Base-by-base conservation (phyloP, 1,140 invertebrate species). In the Alviniconcha marisindica region DNA sequence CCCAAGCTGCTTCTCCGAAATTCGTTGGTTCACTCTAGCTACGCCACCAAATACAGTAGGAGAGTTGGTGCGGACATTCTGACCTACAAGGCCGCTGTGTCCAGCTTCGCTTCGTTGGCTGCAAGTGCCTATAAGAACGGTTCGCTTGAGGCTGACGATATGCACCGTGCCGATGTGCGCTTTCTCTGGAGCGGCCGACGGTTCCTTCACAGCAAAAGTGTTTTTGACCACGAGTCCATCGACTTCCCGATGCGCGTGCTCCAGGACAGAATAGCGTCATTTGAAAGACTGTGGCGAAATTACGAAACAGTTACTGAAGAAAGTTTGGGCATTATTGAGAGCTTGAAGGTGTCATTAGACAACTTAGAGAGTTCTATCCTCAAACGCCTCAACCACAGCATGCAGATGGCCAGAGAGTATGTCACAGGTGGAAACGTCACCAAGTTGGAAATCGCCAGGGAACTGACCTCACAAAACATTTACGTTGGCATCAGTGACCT, bases 201-300 rank as follows among this genome's bases (percentile, higher is more conserved):
- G 7, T 90, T 80, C 71, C 87, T 84, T 36, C 86, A 87, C 36
- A 87, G 86, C 51, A 89, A 88, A 79, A 89, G 87, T 76, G 79
- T 80, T 1, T 86, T 91, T 77, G 90, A 89, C 66, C 82, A 69
- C 24, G 87, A 90, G 51, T 73, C 80, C 10, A 83, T 90, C 18
- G 87, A 90, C 5, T 87, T 87, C 76, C 88, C 90, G 44, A 44
- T 86, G 36, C 51, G 79, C 14, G 74, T 89, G 14, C 36, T 91
- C 1, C 7, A 87, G 38, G 54, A 84, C 38, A 69, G 86, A 66
- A 73, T 85, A 14, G 79, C 79, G 33, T 33, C 86, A 12, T 89
- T 88, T 42, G 28, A 82, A 15, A 69, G 77, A 10, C 44, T 74
- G 18, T 83, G 80, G 73, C 73, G 74, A 33, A 81, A 85, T 21